These are phyloP conservation scores for Rhabdornis inornatus DNA, from an alignment of 2,113 vertebrate genomes.

Conservation along the genomic window DNA sequence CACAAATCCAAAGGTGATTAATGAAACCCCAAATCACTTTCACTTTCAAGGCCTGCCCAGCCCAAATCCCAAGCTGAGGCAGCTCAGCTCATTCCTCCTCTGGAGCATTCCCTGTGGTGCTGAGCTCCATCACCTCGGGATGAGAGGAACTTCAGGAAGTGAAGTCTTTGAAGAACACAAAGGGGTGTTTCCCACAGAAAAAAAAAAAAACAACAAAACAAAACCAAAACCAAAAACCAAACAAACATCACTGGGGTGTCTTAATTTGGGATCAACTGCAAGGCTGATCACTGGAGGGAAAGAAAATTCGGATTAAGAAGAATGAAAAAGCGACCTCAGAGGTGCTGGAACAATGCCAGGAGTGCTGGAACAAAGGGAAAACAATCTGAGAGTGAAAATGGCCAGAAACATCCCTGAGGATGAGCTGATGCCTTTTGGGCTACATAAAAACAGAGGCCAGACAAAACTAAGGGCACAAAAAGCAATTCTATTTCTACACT, in stretches of 20 bases:
- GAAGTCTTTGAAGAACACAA: background rate
- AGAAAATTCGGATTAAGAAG: background rate
- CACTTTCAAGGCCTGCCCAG: background rate
- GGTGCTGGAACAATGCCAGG: conserved; percentile 34
- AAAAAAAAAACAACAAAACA: background rate
- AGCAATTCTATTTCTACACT: accelerated
- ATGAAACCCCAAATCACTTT: background rate
- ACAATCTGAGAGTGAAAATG: background rate
- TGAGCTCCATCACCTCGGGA: background rate
- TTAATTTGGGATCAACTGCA: background rate
- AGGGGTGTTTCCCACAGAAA: background rate
- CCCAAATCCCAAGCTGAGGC: background rate
- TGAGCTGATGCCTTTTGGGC: background rate
- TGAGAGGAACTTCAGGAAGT: background rate
- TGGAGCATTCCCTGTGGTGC: background rate
- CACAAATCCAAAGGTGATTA: background rate
- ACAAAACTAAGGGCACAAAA: accelerated
- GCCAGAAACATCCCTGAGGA: background rate
- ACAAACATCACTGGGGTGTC: background rate
- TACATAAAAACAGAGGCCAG: background rate
- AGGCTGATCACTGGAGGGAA: background rate
- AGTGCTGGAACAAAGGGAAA: conserved; percentile 9
- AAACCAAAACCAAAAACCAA: background rate
- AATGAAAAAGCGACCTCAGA: background rate
- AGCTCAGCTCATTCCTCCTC: background rate